Evolutionary conservation across 2,888 invertebrate species (phyloP).

Genomic region (Limnephilus lunatus): DNA sequence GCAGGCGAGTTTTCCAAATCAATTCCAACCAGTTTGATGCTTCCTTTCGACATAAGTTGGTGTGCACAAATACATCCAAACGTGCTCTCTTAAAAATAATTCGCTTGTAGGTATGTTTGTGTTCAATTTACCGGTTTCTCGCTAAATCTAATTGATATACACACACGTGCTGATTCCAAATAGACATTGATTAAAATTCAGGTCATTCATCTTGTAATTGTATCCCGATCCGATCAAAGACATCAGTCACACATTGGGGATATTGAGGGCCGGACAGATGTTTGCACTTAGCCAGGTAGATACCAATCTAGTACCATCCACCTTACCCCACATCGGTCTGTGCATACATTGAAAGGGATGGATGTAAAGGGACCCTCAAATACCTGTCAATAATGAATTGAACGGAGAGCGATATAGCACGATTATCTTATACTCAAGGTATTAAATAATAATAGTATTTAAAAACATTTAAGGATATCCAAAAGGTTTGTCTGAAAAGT

Average conservation of each 20-base stretch:
- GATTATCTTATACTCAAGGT: background rate
- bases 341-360: slow-evolving; percentile 45
- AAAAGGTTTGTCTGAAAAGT: background rate
- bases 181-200: background rate
- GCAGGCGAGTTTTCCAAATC: no score
- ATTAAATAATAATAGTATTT: background rate
- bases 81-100: no score
- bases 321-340: background rate
- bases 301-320: background rate
- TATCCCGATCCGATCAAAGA: slow-evolving; percentile 19
- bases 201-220: slow-evolving; percentile 30
- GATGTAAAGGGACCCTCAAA: background rate
- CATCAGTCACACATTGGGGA: slow-evolving; percentile 38
- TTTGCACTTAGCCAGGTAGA: slow-evolving; percentile 45
- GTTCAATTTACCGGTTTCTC: background rate
- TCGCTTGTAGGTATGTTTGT: no score
- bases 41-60: no score
- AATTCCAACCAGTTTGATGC: no score
- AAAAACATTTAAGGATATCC: background rate
- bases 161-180: background rate
- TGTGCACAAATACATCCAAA: no score
- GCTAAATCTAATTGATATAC: background rate
- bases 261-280: slow-evolving; percentile 38
- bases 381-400: background rate
- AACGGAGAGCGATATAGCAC: background rate